Evolutionary conservation across 2,797 vertebrate genomes (phyloP), one percentile per base, ranked within the genome.

Genomic region (Centroberyx gerrardi): DNA sequence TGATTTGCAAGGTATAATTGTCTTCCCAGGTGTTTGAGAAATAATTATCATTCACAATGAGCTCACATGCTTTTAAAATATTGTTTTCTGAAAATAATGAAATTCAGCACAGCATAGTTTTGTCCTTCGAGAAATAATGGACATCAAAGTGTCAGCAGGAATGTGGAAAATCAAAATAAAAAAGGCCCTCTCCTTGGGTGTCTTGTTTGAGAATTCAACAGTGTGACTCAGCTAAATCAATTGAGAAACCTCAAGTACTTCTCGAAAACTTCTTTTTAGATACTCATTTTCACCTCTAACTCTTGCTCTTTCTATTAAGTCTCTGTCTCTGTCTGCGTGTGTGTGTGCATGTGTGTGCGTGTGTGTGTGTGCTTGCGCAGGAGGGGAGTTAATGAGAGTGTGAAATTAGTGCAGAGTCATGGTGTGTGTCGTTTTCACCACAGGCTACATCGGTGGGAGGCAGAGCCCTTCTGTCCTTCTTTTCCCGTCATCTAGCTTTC

Each of bases 381-480:
- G 79, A 78, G 73, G 65, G 52, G 70, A 81, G 62, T 80, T 84
- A 83, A 89, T 84, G 87, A 89, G 80, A 72, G 78, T 69, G 70
- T 80, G 77, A 84, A 90, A 89, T 91, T 87, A 88, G 88, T 84
- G 80, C 74, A 62, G 71, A 88, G 72, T 88, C 80, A 68, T 73
- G 65, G 81, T 66, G 80, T 70, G 73, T 56, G 78, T 82, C 65
- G 18, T 74, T 84, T 88, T 80, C 76, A 74, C 84, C 85, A 78
- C 86, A 87, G 86, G 89, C 84, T 61, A 59, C 72, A 33, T 42
- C 48, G 2, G 72, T 68, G 71, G 84, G 81, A 87, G 80, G 83
- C 76, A 68, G 62, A 81, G 79, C 67, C 80, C 87, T 84, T 88
- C 73, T 86, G 84, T 88, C 87, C 72, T 69, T 61, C 38, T 15